Conservation (phyloP, 2,113 vertebrate genomes). For the Cyphomyrus plagiostoma region DNA sequence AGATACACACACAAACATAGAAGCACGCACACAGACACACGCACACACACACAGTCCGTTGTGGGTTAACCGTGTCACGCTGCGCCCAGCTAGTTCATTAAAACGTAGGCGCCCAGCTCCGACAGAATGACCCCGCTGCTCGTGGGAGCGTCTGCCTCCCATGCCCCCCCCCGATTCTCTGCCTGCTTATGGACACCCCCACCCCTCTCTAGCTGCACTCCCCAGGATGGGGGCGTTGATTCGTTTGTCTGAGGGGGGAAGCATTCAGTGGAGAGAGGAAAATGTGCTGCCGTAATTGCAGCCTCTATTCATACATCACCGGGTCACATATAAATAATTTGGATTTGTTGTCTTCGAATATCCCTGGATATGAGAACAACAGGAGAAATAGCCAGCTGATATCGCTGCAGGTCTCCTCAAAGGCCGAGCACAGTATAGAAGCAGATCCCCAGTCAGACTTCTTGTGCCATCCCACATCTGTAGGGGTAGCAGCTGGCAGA, state of each 20-base stretch:
- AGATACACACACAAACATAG: not conserved
- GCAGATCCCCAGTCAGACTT: not conserved
- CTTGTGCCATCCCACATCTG: not conserved
- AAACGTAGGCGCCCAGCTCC: conserved; percentile 16
- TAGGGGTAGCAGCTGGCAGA: not conserved
- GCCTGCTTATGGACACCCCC: conserved; percentile 28
- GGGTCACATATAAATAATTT: conserved; percentile 59
- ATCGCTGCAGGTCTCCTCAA: not conserved
- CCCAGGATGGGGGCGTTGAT: conserved; percentile 40
- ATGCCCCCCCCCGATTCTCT: conserved; percentile 22
- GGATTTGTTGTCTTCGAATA: conserved; percentile 54
- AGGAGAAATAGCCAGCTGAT: conserved; percentile 28
- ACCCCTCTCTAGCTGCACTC: conserved; percentile 31
- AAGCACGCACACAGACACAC: not conserved
- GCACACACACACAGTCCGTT: not conserved
- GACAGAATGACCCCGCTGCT: conserved; percentile 11
- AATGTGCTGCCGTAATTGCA: conserved; percentile 38
- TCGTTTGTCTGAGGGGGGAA: conserved; percentile 38
- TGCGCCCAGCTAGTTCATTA: conserved; percentile 31
- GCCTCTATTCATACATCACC: conserved; percentile 50
- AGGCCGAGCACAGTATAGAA: not conserved
- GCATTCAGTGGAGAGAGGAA: conserved; percentile 36
- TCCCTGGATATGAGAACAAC: conserved; percentile 36
- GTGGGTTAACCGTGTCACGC: conserved; percentile 31
- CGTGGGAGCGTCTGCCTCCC: conserved; percentile 21